phyloP scores from a whole-genome alignment of 1,140 invertebrate genomes.

The Ceratoteleas bidentatus region DNA sequence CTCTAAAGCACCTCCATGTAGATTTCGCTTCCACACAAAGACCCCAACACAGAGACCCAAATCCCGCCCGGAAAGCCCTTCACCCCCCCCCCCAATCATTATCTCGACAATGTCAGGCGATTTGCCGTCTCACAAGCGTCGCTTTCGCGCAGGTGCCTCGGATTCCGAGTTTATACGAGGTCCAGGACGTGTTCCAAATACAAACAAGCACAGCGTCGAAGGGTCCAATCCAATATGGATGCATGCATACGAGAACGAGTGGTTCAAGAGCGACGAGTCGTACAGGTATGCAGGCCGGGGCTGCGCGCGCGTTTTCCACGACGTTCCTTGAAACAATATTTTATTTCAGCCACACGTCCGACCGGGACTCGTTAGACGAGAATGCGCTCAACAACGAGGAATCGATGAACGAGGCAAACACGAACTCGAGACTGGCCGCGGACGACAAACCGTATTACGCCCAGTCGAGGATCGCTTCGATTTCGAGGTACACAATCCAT shows the following conservation, averaged over 20 bases:
- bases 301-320: too few relatives aligned
- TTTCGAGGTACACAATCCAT: conserved; percentile 73
- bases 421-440: conserved; percentile 79
- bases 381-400: conserved; percentile 88
- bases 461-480: conserved; percentile 80
- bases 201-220: conserved; percentile 95
- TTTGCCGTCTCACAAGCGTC: conserved; percentile 5
- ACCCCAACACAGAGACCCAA: too few relatives aligned
- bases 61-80: too few relatives aligned
- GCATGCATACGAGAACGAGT: conserved; percentile 96
- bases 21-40: too few relatives aligned
- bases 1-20: too few relatives aligned
- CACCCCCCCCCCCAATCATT: too few relatives aligned
- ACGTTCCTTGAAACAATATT: conserved; percentile 38
- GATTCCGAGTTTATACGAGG: conserved; percentile 89
- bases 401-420: conserved; percentile 82
- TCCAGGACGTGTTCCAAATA: conserved; percentile 92
- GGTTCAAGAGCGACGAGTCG: conserved; percentile 94
- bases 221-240: conserved; percentile 98
- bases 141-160: conserved; percentile 78
- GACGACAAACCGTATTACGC: conserved; percentile 85
- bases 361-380: conserved; percentile 93
- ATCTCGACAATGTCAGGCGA: too few relatives aligned
- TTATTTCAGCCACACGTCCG: conserved; percentile 85
- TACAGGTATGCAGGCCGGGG: conserved; percentile 82